phyloP scores from a whole-genome alignment of 2,113 vertebrate genomes.

The Cavia porcellus region DNA sequence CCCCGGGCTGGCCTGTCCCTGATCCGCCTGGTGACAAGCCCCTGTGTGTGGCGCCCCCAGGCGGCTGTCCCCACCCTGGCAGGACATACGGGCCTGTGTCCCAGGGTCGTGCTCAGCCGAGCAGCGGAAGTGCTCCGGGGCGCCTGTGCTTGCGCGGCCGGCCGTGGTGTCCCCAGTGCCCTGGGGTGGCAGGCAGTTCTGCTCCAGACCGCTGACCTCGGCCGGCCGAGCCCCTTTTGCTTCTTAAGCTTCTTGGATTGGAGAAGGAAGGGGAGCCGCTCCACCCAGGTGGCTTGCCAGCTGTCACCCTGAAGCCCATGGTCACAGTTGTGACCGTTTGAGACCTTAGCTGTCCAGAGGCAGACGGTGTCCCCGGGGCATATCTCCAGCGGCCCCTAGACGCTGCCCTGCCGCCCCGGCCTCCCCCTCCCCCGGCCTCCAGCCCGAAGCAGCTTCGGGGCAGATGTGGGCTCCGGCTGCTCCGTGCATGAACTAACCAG shows the following conservation, averaged over 20 bases:
- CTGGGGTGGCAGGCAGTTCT: background rate
- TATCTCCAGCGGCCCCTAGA: background rate
- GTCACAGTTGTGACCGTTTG: background rate
- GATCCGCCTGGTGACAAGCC: background rate
- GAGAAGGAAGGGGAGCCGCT: background rate
- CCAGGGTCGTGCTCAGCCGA: constrained; percentile 3
- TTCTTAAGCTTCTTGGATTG: constrained; percentile 80
- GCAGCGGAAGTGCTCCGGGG: background rate
- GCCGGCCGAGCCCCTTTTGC: constrained; percentile 78
- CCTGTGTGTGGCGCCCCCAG: background rate
- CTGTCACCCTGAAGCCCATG: background rate
- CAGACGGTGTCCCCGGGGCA: background rate
- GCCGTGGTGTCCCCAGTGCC: background rate
- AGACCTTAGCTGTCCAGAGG: background rate
- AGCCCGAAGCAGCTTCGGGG: constrained; percentile 81
- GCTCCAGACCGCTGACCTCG: constrained; percentile 8
- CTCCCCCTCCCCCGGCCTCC: background rate
- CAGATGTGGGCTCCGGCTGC: constrained; percentile 73
- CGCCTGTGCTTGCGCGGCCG: constrained; percentile 8
- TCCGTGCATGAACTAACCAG: constrained; percentile 80
- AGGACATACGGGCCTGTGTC: background rate
- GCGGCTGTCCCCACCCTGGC: background rate
- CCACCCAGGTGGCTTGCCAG: background rate
- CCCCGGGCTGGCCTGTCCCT: background rate
- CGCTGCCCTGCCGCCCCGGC: too few species aligned